These are phyloP conservation scores for Luperina nickerlii DNA, from an alignment of 2,888 invertebrate species.

Conservation along the genomic window DNA sequence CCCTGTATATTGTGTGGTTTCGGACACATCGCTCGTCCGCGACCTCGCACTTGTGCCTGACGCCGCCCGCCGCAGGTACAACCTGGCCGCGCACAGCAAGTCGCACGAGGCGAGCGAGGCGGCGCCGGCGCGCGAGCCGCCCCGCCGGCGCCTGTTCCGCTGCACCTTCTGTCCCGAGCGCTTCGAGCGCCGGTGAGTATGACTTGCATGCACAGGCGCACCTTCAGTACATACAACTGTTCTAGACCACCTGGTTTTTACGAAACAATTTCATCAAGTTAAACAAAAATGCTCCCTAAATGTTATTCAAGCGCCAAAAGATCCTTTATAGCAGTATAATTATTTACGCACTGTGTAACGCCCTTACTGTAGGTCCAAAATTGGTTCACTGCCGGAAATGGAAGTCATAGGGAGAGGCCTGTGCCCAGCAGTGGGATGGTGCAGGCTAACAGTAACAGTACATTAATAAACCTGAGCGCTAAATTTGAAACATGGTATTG, in stretches of 20 bases:
- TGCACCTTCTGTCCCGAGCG: constrained; percentile 86
- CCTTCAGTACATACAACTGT: not conserved
- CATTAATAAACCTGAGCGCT: not conserved
- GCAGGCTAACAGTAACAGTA: too few species aligned
- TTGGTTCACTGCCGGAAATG: not conserved
- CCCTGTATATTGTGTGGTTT: too few species aligned
- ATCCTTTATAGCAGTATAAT: not conserved
- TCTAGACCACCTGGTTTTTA: not conserved
- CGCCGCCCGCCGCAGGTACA: constrained; percentile 80
- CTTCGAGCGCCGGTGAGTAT: constrained; percentile 80
- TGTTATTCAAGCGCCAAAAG: not conserved
- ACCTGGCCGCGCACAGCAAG: constrained; percentile 86
- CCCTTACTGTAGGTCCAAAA: not conserved
- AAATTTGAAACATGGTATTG: not conserved
- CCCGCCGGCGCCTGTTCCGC: constrained; percentile 82
- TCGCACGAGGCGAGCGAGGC: constrained; percentile 76
- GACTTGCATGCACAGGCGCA: too few species aligned
- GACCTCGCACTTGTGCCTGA: too few species aligned
- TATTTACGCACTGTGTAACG: not conserved
- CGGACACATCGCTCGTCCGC: too few species aligned
- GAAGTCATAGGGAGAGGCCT: too few species aligned
- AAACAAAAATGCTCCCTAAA: not conserved
- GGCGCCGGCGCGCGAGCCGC: constrained; percentile 44
- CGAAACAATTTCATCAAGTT: not conserved
- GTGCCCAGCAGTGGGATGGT: too few species aligned